These are phyloP conservation scores for Cosmia trapezina DNA, from an alignment of 2,888 invertebrate genomes.

Conservation along the genomic window DNA sequence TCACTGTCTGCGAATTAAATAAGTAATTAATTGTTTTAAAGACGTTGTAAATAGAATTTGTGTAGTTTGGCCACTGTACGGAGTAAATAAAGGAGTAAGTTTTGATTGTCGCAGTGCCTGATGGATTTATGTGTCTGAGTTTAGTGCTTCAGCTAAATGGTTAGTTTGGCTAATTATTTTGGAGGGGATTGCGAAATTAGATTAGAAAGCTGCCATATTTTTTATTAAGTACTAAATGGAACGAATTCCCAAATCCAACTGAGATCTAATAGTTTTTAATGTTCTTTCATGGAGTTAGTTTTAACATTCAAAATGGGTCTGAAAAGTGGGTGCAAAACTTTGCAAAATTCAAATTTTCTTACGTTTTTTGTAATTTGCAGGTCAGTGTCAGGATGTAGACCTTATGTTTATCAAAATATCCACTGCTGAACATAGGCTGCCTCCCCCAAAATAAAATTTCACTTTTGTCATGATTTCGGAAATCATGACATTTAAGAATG, in stretches of 20 bases:
- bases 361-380: too few relatives aligned
- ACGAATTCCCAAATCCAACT: background rate
- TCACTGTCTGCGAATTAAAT: slow-evolving; percentile 58
- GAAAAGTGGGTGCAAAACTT: background rate
- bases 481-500: too few relatives aligned
- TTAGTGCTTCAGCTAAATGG: slow-evolving; percentile 19
- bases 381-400: too few relatives aligned
- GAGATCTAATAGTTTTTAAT: background rate
- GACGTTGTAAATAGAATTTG: slow-evolving; percentile 57
- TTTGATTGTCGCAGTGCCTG: slow-evolving; percentile 26
- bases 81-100: slow-evolving; percentile 14
- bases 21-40: slow-evolving; percentile 64
- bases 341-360: background rate
- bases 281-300: background rate
- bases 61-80: slow-evolving; percentile 34
- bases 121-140: slow-evolving; percentile 33
- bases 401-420: too few relatives aligned
- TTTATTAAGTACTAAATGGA: background rate
- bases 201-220: background rate
- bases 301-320: background rate
- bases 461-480: too few relatives aligned
- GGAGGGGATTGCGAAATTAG: background rate
- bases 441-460: too few relatives aligned
- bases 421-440: too few relatives aligned
- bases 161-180: slow-evolving; percentile 5